These are phyloP conservation scores for Microvelia longipes DNA, from an alignment of 1,140 invertebrate species.

Conservation along the genomic window DNA sequence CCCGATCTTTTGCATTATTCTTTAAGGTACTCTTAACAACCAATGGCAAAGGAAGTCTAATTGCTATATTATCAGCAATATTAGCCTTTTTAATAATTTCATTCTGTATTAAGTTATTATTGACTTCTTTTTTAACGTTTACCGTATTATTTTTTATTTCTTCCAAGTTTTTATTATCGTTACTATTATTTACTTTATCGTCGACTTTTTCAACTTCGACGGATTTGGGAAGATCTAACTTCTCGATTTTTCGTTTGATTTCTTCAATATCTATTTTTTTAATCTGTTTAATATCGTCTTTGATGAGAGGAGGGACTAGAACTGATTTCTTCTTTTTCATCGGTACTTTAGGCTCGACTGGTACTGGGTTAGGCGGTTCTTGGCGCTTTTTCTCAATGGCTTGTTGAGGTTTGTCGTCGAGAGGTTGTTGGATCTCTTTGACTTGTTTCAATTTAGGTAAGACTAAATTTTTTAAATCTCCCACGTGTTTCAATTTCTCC, in stretches of 20 bases:
- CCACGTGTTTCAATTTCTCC: conserved; percentile 12
- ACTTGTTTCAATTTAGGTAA: neutral
- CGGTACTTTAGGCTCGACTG: conserved; percentile 29
- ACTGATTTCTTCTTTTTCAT: conserved; percentile 6
- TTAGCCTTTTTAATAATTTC: neutral
- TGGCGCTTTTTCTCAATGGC: conserved; percentile 22
- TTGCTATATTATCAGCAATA: neutral
- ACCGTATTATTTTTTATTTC: neutral
- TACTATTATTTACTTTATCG: neutral
- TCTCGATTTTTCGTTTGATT: neutral
- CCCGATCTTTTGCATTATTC: conserved; percentile 4
- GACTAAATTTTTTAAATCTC: conserved; percentile 8
- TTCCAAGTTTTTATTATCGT: neutral
- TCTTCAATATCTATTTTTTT: neutral
- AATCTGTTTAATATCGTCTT: neutral
- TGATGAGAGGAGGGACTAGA: neutral
- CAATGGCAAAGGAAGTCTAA: neutral
- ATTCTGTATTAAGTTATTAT: neutral
- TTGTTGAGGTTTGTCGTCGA: neutral
- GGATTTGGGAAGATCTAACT: neutral
- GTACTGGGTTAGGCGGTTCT: conserved; percentile 34
- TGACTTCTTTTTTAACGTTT: neutral
- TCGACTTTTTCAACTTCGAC: neutral
- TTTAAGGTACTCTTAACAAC: neutral
- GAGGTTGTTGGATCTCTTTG: conserved; percentile 1